Percentiles rank a stretch among this genome's conserved stretches.
These are phyloP conservation scores for Apamea anceps DNA, from an alignment of 2,888 invertebrate species.

Conservation along the genomic window DNA sequence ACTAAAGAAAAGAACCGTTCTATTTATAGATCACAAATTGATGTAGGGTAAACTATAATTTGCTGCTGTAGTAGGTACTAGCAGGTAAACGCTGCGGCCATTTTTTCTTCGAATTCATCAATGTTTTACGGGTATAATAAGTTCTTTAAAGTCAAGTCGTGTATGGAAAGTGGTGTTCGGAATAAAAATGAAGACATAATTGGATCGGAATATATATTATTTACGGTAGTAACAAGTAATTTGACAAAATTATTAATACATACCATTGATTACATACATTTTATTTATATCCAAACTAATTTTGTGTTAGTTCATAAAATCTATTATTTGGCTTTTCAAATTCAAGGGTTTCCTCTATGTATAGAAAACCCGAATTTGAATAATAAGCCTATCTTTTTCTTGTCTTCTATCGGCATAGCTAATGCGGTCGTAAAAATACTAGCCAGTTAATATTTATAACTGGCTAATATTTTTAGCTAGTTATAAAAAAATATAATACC, in stretches of 20 bases:
- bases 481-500: too few species aligned
- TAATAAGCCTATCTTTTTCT: neutral
- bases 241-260: neutral
- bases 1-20: neutral
- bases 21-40: conserved; percentile 23
- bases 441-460: too few species aligned
- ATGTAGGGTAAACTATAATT: conserved; percentile 20
- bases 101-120: conserved; percentile 51
- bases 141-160: conserved; percentile 6
- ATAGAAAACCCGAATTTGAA: neutral
- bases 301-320: too few species aligned
- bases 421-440: too few species aligned
- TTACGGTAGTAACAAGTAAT: neutral
- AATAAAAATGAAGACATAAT: neutral
- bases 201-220: neutral
- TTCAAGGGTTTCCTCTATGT: too few species aligned
- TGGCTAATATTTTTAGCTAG: too few species aligned
- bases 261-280: neutral
- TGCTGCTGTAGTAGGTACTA: neutral
- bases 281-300: neutral
- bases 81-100: conserved; percentile 39
- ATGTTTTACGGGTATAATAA: conserved; percentile 24
- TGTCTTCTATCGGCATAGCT: too few species aligned
- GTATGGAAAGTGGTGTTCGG: neutral
- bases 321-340: too few species aligned